Base-by-base conservation (phyloP, 2,797 vertebrate genomes). In the Xenopus petersii region DNA sequence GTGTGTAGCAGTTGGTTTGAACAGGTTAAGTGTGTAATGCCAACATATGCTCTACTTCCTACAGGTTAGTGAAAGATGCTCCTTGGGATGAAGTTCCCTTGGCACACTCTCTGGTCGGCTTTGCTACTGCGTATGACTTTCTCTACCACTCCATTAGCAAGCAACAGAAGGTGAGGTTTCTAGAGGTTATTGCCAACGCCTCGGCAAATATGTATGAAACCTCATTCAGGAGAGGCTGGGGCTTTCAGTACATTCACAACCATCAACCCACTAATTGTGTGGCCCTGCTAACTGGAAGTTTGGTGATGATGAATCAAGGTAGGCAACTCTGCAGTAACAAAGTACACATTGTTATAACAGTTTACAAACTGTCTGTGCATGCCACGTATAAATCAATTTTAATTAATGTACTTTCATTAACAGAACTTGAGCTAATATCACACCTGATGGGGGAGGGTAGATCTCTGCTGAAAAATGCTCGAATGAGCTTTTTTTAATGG, bases 211-310 rank as follows among this genome's bases (percentile, higher is more conserved):
- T 99, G 96, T 99, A 98, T 0, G 96, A 97, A 86, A 93, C 95
- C 58, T 98, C 98, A 0, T 97, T 95, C 79, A 88, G 92, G 64
- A 92, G 95, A 61, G 98, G 97, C 75, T 99, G 98, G 98, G 96
- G 96, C 0, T 98, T 98, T 88, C 98, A 99, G 81, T 99, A 98
- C 84, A 90, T 99, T 63, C 98, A 99, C 87, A 99, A 99, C 81
- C 98, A 99, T 84, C 98, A 99, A 83, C 98, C 98, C 80, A 99
- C 98, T 84, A 99, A 99, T 89, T 99, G 98, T 71, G 94, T 98
- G 85, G 98, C 98, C 74, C 90, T 99, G 73, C 91, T 98, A 77
- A 95, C 95, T 1, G 97, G 95, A 81, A 97, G 95, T 82, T 91
- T 99, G 16, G 87, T 99, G 72, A 91, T 97, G 83, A 97, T 99